Base-by-base conservation (phyloP, 92 coral and sea anemone genomes). In the Metridium senile region DNA sequence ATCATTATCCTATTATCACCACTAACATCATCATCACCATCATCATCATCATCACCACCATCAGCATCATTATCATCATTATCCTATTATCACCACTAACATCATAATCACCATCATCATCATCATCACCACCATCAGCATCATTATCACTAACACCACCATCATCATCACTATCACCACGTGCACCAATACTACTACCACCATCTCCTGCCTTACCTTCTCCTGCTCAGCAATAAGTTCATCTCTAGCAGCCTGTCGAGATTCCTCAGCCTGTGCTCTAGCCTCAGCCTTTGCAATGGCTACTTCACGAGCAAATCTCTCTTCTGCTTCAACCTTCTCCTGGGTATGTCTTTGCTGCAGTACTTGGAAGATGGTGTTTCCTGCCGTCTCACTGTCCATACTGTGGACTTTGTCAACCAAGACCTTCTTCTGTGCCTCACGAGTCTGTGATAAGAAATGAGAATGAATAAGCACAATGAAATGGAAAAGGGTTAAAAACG, bases 301-400 rank as follows among this genome's bases (percentile, higher is more conserved):
- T 26, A 92, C 78, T 85, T 95, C 97, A 32, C 92, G 85, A 58
- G 82, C 81, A 68, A 82, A 92, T 77, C 91, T 85, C 26, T 95
- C 99, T 63, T 95, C 99, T 58, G 90, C 86, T 32, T 82, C 89
- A 19, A 95, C 94, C 62, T 91, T 89, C 79, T 95, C 97, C 63
- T 93, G 99, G 72, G 93, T 92, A 81, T 95, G 99, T 34, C 93
- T 87, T 69, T 95, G 99, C 70, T 95, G 97, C 26, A 95, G 69
- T 56, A 95, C 99, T 32, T 84, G 93, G 83, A 81, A 95, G 68
- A 95, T 89, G 9, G 97, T 87, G 88, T 89, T 92, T 35, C 97
- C 99, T 33, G 99, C 99, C 63, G 75, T 85, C 33, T 90, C 94
- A 54, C 91, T 84, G 72, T 89, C 93, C 89, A 95, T 85, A 33